Evolutionary conservation across 2,888 invertebrate genomes (phyloP), one percentile per base, ranked within the genome.

Genomic region (Yponomeuta cagnagella): DNA sequence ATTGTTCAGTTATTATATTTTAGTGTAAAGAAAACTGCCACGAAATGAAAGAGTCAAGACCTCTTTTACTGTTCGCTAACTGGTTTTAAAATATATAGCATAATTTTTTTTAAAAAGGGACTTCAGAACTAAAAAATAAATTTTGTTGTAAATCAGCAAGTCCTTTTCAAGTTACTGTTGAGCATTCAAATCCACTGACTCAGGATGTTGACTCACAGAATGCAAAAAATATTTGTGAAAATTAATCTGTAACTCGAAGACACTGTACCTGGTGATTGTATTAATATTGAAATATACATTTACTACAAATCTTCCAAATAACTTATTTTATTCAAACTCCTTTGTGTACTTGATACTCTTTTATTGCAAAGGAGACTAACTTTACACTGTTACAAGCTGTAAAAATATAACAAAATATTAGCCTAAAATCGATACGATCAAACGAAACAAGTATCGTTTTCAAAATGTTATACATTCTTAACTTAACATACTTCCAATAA

Each of bases 211-310:
- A 88, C 88, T 82, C 69, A 83, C 82, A 81, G 37, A 63, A 63
- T 43, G 31, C 81, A 79, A 79, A 77, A 82, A 85, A 80, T 83
- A 83, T 88, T 88, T 88, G 86, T 88, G 86, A 85, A 84, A 86
- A 87, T 52, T 65, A 67, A 67, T 83, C 85, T 88, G 83, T 86
- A 85, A 89, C 89, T 89, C 86, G 63, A 70, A 83, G 86, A 87
- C 89, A 84, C 87, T 89, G 91, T 91, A 91, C 91, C 91, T 91
- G 91, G 88, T 89, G 88, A 89, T 89, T 88, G 89, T 90, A 89
- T 88, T 88, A 80, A 89, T 88, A 90, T 86, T 85, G 82, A 88
- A 91, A 91, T 91, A 90, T 90, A 90, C 88, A 89, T 91, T 91
- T 91, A 90, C 91, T 89, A 90, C 89, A 89, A 91, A 91, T 89